Evolutionary conservation across 2,797 vertebrate genomes (phyloP), one percentile per base, ranked within the genome.

Genomic region (Muraenolepis orangiensis): DNA sequence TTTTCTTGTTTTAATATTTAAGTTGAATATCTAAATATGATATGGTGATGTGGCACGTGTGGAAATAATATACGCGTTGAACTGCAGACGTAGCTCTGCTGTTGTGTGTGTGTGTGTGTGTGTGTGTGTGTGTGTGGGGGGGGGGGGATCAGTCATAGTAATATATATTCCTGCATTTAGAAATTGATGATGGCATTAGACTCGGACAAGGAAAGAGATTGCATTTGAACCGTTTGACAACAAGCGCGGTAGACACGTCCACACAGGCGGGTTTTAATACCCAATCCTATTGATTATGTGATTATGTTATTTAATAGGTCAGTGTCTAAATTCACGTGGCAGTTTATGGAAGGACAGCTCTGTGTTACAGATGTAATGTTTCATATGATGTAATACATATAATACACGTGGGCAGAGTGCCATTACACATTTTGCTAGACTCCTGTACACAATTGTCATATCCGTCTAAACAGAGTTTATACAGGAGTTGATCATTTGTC

Each of bases 381-480:
- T 82, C 81, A 79, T 85, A 73, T 76, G 81, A 57, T 57, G 36
- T 83, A 83, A 78, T 40, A 51, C 77, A 11, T 61, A 23, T 57
- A 8, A 57, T 57, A 16, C 14, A 51, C n/a, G 51, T 72, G 66
- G 18, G 38, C 13, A 40, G 6, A 69, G 72, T 71, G 82, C 69
- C 78, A 73, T 76, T 71, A 4, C 18, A 20, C 38, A 38, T 32
- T n/a, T 51, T 0, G 71, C 71, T 76, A 38, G 26, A 18, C 42
- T 20, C 42, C 16, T 46, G 40, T 46, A 46, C 12, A 46, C 2
- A 42, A 42, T 42, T 42, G 12, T 42, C 12, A 42, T 42, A 42
- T 42, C 38, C 16, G 38, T 2, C 38, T 40, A 40, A 40, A 40
- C 14, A 40, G 11, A 40, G 38, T 11, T 13, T 18, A 42, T 42